These are phyloP conservation scores for Laupala kohalensis DNA, from an alignment of 1,140 invertebrate genomes.

Conservation along the genomic window DNA sequence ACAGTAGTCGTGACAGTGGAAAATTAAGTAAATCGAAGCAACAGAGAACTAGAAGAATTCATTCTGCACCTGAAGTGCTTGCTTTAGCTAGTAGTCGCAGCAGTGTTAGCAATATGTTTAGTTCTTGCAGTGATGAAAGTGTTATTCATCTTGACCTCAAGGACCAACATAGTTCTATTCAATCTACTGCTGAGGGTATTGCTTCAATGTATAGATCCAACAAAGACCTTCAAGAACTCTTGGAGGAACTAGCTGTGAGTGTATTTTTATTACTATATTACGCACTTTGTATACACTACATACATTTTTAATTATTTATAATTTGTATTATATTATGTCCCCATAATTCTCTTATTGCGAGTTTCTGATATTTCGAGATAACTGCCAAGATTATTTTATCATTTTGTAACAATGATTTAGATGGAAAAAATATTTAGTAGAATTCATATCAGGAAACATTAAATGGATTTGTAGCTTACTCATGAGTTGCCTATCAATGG, in stretches of 20 bases:
- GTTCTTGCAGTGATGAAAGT: constrained; percentile 12
- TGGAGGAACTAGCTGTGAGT: constrained; percentile 1
- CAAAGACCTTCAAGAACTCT: background rate
- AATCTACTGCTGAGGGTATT: background rate
- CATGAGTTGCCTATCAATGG: too few relatives aligned
- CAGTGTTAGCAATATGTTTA: constrained; percentile 10
- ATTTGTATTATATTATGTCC: too few relatives aligned
- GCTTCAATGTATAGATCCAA: background rate
- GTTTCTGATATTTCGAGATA: too few relatives aligned
- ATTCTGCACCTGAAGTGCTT: background rate
- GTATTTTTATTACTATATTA: background rate
- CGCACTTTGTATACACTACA: too few relatives aligned
- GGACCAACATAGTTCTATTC: background rate
- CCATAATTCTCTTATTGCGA: too few relatives aligned
- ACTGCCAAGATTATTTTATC: too few relatives aligned
- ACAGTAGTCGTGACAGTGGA: background rate
- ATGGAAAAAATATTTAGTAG: too few relatives aligned
- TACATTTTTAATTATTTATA: too few relatives aligned
- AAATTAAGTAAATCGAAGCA: background rate
- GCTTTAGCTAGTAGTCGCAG: background rate
- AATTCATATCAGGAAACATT: too few relatives aligned
- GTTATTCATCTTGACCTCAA: constrained; percentile 4
- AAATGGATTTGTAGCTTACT: too few relatives aligned
- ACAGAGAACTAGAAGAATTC: background rate
- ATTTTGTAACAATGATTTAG: too few relatives aligned